Percentiles rank a stretch among this genome's conserved stretches.
Conservation (phyloP, 2,797 vertebrate genomes). For the Calcarius lapponicus region DNA sequence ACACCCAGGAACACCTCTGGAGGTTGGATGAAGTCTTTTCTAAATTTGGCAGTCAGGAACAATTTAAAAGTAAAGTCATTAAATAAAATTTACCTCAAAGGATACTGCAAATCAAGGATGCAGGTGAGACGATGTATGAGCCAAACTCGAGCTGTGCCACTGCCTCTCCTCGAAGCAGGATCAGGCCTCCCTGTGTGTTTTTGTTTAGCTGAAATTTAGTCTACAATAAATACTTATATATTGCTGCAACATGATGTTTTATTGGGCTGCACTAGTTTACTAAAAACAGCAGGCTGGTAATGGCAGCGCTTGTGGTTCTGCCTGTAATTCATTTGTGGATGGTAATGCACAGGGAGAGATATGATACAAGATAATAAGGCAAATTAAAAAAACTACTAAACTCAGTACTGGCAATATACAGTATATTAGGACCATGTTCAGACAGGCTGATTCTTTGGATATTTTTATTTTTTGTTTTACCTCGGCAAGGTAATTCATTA, state of each 20-base stretch:
- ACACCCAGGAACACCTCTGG: slow-evolving; percentile 32
- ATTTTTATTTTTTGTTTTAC: slow-evolving; percentile 51
- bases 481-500: slow-evolving; percentile 70
- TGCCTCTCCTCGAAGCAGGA: neutral
- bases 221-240: slow-evolving; percentile 69
- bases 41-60: slow-evolving; percentile 3
- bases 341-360: slow-evolving; percentile 62
- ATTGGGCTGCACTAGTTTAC: slow-evolving; percentile 72
- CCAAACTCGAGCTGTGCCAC: neutral
- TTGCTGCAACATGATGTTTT: slow-evolving; percentile 70
- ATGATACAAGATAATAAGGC: slow-evolving; percentile 66
- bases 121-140: neutral
- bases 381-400: slow-evolving; percentile 69
- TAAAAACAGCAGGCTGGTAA: slow-evolving; percentile 71
- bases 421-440: slow-evolving; percentile 48
- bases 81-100: slow-evolving; percentile 34
- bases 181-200: slow-evolving; percentile 35
- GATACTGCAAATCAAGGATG: slow-evolving; percentile 30
- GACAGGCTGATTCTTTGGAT: slow-evolving; percentile 41
- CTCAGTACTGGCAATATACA: slow-evolving; percentile 44
- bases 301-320: slow-evolving; percentile 70
- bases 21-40: neutral
- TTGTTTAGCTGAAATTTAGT: slow-evolving; percentile 70
- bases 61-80: neutral
- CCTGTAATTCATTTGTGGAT: slow-evolving; percentile 69